Evolutionary conservation across 2,888 invertebrate genomes (phyloP), one percentile per base, ranked within the genome.

Genomic region (Drosophila lutescens): DNA sequence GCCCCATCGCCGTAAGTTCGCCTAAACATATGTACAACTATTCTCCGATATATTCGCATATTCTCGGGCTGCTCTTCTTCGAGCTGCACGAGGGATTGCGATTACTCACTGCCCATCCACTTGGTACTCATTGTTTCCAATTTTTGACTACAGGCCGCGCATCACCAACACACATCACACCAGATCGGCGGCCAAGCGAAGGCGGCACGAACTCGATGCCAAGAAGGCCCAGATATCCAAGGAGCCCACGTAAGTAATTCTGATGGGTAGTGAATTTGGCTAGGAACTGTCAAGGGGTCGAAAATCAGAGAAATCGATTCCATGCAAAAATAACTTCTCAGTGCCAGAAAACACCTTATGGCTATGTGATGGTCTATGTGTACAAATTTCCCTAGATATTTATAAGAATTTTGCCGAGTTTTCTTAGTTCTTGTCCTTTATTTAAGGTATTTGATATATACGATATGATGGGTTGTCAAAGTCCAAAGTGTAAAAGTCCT

Each of bases 141-240:
- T 51, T 66, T 58, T 56, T 65, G 58, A 75, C 77, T 62, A 85
- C 76, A 90, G 92, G 58, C 80, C 89, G 70, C 92, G 92, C 73
- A 76, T 88, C 65, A 83, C 83, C 26, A 92, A 90, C 70, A 90
- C 88, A 53, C 85, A 85, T 76, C 89, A 90, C 73, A 91, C 85
- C 57, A 78, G 90, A 61, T 80, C 89, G 63, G 91, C 90, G 46
- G 91, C 87, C n/a, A 92, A 92, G 72, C 86, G 96, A 67, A 94
- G 96, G 70, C 95, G 95, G 77, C 93, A 95, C 67, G 96, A 96
- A 75, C 92, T 93, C 36, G 93, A 93, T 86, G 82, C 89, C 53
- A 91, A 88, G 62, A 94, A 93, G 30, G 34, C 94, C 34, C 93
- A 81, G 74, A 87, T 88, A 61, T 80, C 91, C 74, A 91, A 91